Evolutionary conservation across 2,888 invertebrate genomes (phyloP), one percentile per base, ranked within the genome.

Genomic region (Eledona agricola): DNA sequence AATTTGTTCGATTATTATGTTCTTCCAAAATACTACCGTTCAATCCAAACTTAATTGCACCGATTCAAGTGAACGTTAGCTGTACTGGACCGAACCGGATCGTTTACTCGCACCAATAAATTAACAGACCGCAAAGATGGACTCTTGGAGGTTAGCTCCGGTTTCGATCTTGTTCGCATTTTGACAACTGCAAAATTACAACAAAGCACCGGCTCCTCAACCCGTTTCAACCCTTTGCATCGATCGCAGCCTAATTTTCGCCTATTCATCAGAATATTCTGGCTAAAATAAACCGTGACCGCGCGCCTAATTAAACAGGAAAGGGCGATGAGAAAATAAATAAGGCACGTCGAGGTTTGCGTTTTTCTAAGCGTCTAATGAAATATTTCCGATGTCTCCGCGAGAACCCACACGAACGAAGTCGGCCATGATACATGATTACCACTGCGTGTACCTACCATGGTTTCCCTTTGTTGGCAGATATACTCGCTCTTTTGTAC

Each of bases 391-490:
- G 40, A 40, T 52, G 51, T 53, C 53, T 34, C 57, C 51, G 37
- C 47, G 53, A 29, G 46, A 43, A 57, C 56, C 35, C 46, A 50
- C 45, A 53, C 23, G 53, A 31, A 28, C 50, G 50, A 45, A 45
- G 45, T 10, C 32, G 45, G 29, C 42, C 35, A 56, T 51, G 51
- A 56, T 54, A 57, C 56, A 51, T 59, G 59, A 59, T 57, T 59
- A 59, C 59, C 53, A 45, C 56, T 43, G 51, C 56, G 56, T 58
- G 56, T 51, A 53, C 45, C 52, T 46, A 53, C 52, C 46, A 57
- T 57, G 55, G 59, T 51, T 59, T 59, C 55, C 55, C 55, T 59
- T 59, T 59, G 59, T 59, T 53, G 51, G 34, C 54, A 55, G 59
- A 59, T 57, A 55, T 51, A 59, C 47, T 55, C 40, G 37, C 50